Base-by-base conservation (phyloP, 2,888 invertebrate genomes). In the Bembecia ichneumoniformis region DNA sequence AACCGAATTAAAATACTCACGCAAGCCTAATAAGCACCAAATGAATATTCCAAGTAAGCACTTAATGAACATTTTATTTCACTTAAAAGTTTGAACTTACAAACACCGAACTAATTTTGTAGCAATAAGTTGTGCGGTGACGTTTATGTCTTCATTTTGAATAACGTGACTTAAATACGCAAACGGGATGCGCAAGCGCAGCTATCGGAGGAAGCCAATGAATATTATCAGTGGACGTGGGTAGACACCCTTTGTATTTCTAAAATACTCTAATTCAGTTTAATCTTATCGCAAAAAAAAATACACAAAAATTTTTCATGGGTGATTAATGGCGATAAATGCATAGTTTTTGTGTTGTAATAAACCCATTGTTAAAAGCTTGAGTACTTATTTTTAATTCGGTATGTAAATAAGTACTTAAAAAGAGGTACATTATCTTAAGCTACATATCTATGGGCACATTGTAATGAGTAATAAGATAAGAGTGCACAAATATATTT, bases 151-250 rank as follows among this genome's bases (percentile, higher is more conserved):
- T 40, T 53, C 58, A 58, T 62, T 66, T 64, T 60, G 59, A 64
- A 13, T 40, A 40, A n/a, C 14, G 36, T 9, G 14, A 40, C 40
- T 40, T 40, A 40, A 13, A 40, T 40, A 40, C 40, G 40, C 40
- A 52, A 59, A 79, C 77, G 74, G 82, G 78, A 82, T 76, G 76
- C 64, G 60, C 58, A 52, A 34, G 44, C 57, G 53, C 59, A 53
- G 55, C 69, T 81, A 84, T 82, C 81, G 72, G 59, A 73, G 77
- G 77, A 77, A 74, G 65, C 69, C 61, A 60, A 44, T 70, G 74
- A 80, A 81, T 76, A 63, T 58, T 77, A 78, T 81, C 78, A 67
- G 56, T 52, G 13, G 16, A 28, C 44, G 15, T 43, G 47, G 36
- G 40, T 40, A 40, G 40, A 11, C 46, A 35, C 46, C 55, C 56